Base-by-base conservation (phyloP, 2,797 vertebrate genomes). In the Champsocephalus gunnari region DNA sequence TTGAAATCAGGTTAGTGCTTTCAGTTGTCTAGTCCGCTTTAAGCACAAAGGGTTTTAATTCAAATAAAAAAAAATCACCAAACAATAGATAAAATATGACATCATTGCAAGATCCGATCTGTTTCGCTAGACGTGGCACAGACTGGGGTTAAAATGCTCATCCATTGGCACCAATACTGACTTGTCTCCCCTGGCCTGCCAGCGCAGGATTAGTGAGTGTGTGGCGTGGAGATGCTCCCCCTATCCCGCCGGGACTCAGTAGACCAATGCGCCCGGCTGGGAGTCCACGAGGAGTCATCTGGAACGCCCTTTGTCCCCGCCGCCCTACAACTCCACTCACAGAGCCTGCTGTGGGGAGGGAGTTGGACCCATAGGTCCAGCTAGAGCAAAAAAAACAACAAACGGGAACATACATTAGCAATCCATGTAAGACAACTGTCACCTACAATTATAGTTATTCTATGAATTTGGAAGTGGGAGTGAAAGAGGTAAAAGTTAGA, bases 311-410 rank as follows among this genome's bases (percentile, higher is more conserved):
- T 84, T 96, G 96, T 57, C 96, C 96, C 74, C 97, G 90, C 17
- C 97, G 94, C 53, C 92, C 95, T 80, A 97, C 94, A 63, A 96
- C 94, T 93, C 95, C 96, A 89, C 96, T 95, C 96, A 98, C 97
- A 98, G 97, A 99, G 86, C 97, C 97, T 91, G 97, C 97, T 98
- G 97, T 98, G 96, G 97, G 97, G 93, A 99, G 96, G 54, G 97
- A 98, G 94, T 97, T 98, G 81, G 97, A 97, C 86, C 97, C 97
- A 54, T 98, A 98, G 12, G 96, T 96, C 97, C 97, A 98, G 90
- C 97, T 98, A 85, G 65, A 82, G 67, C 73, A 45, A 89, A 57
- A 71, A 71, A 44, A 45, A 12, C 61, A 53, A 53, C 12, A 66
- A 60, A 5, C 19, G 13, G 32, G 32, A 72, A 79, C 19, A 53